These are phyloP conservation scores for Pogona vitticeps DNA, from an alignment of 2,113 vertebrate genomes.

Conservation along the genomic window DNA sequence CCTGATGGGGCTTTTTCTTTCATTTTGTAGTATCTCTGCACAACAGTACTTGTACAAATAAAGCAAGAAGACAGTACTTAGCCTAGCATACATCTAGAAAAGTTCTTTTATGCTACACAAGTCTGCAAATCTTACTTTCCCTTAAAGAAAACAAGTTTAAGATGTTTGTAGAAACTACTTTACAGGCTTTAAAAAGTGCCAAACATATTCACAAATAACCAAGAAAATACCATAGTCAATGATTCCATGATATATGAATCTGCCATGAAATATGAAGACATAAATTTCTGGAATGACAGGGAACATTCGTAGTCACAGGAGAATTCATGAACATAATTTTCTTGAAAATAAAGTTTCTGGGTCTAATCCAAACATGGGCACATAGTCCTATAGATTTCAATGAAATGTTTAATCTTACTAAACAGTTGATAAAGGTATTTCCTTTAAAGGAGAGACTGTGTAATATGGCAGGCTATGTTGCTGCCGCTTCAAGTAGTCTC, in stretches of 20 bases:
- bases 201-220: background rate
- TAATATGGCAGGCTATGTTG: background rate
- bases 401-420: background rate
- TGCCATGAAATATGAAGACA: background rate
- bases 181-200: background rate
- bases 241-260: no score
- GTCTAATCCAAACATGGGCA: background rate
- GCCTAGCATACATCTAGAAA: background rate
- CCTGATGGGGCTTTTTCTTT: background rate
- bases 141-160: background rate
- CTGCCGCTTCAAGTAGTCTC: background rate
- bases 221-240: background rate
- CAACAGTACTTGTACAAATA: background rate
- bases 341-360: slow-evolving; percentile 49
- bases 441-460: slow-evolving; percentile 8
- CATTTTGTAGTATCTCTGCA: background rate
- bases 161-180: background rate
- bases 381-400: background rate
- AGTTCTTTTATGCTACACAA: background rate
- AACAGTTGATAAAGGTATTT: slow-evolving; percentile 9
- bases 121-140: background rate
- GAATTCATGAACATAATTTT: slow-evolving; percentile 25
- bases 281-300: background rate
- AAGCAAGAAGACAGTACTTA: background rate
- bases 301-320: slow-evolving; percentile 28